A percentile compares a stretch with the other conserved stretches of the same genome.
Conservation (phyloP, 2,888 invertebrate species). For the Oscheius sp. region DNA sequence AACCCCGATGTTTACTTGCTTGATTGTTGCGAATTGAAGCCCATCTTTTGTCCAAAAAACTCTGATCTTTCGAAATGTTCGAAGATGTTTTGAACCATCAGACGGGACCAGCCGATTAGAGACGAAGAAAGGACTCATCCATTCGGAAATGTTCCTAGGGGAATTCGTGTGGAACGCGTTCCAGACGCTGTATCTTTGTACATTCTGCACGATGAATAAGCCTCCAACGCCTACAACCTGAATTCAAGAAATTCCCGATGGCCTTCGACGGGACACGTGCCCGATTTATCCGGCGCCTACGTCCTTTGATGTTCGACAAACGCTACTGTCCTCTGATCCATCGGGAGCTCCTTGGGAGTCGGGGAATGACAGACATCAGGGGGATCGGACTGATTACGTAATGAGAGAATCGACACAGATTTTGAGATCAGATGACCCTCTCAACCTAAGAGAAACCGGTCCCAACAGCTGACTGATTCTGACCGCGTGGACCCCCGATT, state of each 20-base stretch:
- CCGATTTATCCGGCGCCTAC: conserved; percentile 4
- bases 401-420: not conserved
- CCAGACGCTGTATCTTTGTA: too few species aligned
- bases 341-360: not conserved
- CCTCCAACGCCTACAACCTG: not conserved
- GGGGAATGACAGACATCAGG: not conserved
- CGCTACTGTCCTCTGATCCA: not conserved
- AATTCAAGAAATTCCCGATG: not conserved
- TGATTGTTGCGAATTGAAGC: too few species aligned
- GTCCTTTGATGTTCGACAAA: not conserved
- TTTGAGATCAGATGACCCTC: conserved; percentile 14
- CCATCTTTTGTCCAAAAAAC: too few species aligned
- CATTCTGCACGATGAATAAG: too few species aligned
- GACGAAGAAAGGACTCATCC: too few species aligned
- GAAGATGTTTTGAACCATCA: too few species aligned
- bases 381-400: not conserved
- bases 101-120: too few species aligned
- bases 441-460: conserved; percentile 1
- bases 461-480: conserved; percentile 1
- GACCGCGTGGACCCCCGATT: not conserved
- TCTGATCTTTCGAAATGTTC: too few species aligned
- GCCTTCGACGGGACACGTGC: conserved; percentile 11
- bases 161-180: too few species aligned
- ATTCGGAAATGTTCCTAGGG: too few species aligned
- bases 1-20: too few species aligned